Percentiles rank a stretch among this genome's conserved stretches.
Evolutionary conservation across 2,113 vertebrate genomes (phyloP).

Genomic region (Oreochromis niloticus): DNA sequence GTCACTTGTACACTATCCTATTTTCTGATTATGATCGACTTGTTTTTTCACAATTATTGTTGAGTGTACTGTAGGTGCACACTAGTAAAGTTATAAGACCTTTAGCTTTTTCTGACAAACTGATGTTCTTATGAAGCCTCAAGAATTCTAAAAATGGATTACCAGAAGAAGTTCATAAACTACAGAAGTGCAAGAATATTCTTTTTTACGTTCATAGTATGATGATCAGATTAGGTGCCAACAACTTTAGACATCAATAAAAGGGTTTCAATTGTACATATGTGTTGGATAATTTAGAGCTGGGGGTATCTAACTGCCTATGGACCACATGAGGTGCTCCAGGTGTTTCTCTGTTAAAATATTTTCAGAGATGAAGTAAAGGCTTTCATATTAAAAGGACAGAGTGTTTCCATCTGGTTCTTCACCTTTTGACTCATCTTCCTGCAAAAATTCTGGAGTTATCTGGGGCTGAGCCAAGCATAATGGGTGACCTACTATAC

Average conservation of each 20-base stretch:
- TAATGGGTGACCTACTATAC: neutral
- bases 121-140: neutral
- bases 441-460: conserved; percentile 23
- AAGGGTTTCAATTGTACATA: neutral
- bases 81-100: neutral
- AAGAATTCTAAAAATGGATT: neutral
- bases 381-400: conserved; percentile 31
- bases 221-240: neutral
- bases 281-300: neutral
- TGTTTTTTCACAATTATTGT: neutral
- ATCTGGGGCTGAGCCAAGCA: conserved; percentile 19
- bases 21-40: neutral
- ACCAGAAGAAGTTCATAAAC: neutral
- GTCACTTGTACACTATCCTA: neutral
- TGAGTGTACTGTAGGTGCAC: neutral
- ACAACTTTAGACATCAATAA: neutral
- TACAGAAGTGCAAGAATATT: neutral
- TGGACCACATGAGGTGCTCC: neutral
- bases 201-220: neutral
- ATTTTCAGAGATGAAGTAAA: neutral
- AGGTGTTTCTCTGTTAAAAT: neutral
- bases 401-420: conserved; percentile 39
- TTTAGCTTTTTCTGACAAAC: neutral
- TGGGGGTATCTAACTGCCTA: neutral
- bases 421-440: conserved; percentile 44